Conservation (phyloP, 2,113 vertebrate species). For the Suncus etruscus region DNA sequence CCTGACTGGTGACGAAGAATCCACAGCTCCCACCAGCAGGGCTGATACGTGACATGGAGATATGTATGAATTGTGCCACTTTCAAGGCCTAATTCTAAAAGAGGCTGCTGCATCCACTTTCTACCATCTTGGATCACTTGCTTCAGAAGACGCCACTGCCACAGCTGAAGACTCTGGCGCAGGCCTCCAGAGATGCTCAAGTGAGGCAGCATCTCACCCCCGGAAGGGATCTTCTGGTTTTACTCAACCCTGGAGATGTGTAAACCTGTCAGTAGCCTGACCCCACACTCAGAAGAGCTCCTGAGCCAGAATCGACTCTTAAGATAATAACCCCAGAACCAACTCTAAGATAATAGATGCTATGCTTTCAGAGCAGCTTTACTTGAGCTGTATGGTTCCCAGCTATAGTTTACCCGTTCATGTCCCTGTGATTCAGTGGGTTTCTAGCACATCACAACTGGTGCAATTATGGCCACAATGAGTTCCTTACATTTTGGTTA, state of each 20-base stretch:
- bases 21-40: neutral
- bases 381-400: neutral
- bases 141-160: neutral
- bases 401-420: neutral
- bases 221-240: neutral
- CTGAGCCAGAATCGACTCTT: slow-evolving; percentile 25
- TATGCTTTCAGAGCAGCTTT: slow-evolving; percentile 39
- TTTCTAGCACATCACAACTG: neutral
- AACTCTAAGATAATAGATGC: slow-evolving; percentile 4
- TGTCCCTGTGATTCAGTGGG: neutral
- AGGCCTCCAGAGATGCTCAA: neutral
- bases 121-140: neutral
- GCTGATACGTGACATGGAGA: neutral
- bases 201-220: neutral
- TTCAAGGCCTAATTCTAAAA: neutral
- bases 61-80: neutral
- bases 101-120: neutral
- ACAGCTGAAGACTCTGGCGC: neutral
- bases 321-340: slow-evolving; percentile 34
- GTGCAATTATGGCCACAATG: neutral
- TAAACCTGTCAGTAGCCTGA: neutral
- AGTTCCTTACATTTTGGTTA: slow-evolving; percentile 31
- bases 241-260: neutral
- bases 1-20: neutral
- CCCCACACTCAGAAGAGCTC: neutral